phyloP scores from a whole-genome alignment of 1,140 invertebrate species.

The Cherax destructor region DNA sequence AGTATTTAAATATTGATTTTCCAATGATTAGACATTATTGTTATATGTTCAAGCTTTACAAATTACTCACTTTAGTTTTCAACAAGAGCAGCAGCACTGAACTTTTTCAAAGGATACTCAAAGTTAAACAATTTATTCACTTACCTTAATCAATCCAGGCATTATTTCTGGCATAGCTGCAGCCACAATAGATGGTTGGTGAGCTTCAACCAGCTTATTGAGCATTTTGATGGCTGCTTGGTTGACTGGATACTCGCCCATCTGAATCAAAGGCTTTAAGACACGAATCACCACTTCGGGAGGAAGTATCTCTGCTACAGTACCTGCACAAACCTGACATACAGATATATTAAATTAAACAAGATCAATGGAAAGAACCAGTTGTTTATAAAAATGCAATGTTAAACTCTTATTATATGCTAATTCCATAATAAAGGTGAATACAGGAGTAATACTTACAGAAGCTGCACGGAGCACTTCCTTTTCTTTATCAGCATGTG shows the following conservation, averaged over 20 bases:
- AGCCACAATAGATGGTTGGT: conserved; percentile 79
- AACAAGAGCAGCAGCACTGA: background rate
- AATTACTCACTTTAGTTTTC: no score
- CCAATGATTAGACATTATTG: no score
- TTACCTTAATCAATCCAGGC: conserved; percentile 90
- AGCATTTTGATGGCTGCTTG: conserved; percentile 95
- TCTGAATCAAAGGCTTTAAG: conserved; percentile 88
- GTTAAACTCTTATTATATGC: no score
- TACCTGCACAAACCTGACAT: conserved; percentile 80
- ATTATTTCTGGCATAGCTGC: conserved; percentile 85
- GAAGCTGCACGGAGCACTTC: conserved; percentile 79
- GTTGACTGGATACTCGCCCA: conserved; percentile 89
- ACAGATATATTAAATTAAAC: background rate
- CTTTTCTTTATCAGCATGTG: conserved; percentile 85
- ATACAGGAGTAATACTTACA: conserved; percentile 40
- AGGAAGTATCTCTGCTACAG: conserved; percentile 85
- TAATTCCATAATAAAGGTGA: background rate
- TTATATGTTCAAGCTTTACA: no score
- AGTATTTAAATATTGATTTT: no score
- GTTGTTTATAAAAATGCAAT: no score
- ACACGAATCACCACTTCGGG: conserved; percentile 82
- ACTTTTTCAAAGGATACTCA: background rate
- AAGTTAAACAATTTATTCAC: background rate
- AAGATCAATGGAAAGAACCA: no score
- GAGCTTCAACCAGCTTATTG: conserved; percentile 86